Evolutionary conservation across 2,888 invertebrate species (phyloP).

Genomic region (Iphiclides podalirius): DNA sequence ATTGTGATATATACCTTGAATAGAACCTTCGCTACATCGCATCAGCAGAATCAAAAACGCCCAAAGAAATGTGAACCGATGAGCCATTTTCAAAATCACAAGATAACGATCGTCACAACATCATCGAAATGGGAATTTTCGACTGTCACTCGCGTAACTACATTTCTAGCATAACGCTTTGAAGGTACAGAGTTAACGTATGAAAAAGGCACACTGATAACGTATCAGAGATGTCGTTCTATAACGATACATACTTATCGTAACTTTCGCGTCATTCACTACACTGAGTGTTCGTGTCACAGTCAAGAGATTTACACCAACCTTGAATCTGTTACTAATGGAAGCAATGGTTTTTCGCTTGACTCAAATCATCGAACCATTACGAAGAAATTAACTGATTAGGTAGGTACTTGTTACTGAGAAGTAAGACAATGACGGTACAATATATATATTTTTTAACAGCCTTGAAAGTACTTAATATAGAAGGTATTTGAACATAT

Average conservation of each 20-base stretch:
- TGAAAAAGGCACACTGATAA: conserved; percentile 52
- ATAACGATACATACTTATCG: conserved; percentile 39
- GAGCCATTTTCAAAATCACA: conserved; percentile 41
- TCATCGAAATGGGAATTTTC: conserved; percentile 25
- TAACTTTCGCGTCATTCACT: conserved; percentile 42
- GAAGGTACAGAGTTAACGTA: conserved; percentile 42
- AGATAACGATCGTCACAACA: conserved; percentile 26
- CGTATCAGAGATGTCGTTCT: conserved; percentile 59
- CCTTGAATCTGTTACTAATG: conserved; percentile 32
- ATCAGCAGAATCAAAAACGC: conserved; percentile 46
- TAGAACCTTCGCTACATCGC: conserved; percentile 33
- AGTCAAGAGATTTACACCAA: conserved; percentile 38
- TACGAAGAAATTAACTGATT: conserved; percentile 7
- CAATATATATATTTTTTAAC: too few species aligned
- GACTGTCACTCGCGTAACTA: conserved; percentile 29
- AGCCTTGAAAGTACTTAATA: too few species aligned
- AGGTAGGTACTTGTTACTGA: conserved; percentile 4
- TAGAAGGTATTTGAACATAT: too few species aligned
- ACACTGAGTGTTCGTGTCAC: conserved; percentile 32
- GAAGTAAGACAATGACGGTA: background rate
- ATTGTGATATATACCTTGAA: conserved; percentile 33
- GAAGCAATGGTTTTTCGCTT: conserved; percentile 16
- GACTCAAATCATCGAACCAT: conserved; percentile 2
- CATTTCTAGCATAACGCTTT: conserved; percentile 23
- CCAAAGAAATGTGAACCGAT: conserved; percentile 41